A percentile compares a stretch with the other conserved stretches of the same genome.
Evolutionary conservation across 2,113 vertebrate genomes (phyloP).

Genomic region (Lophura nycthemera): DNA sequence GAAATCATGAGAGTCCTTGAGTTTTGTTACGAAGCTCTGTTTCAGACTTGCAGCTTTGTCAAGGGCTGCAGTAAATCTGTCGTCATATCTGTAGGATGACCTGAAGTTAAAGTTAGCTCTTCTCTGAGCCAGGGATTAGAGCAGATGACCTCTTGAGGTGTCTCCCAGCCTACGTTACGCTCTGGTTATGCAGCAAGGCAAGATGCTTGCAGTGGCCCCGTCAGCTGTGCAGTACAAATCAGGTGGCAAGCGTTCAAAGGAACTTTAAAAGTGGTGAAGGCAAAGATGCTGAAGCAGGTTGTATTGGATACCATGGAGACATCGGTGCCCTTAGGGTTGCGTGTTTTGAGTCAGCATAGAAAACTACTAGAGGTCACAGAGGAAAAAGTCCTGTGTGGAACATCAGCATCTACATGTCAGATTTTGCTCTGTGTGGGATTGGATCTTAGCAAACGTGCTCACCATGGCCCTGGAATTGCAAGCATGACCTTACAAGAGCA

Average conservation of each 20-base stretch:
- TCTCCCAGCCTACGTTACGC: neutral
- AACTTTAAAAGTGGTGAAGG: neutral
- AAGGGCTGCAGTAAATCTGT: neutral
- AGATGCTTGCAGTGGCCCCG: neutral
- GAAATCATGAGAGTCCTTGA: neutral
- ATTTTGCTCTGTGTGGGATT: neutral
- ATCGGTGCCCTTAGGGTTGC: neutral
- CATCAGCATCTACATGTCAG: accelerated
- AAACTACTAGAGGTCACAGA: neutral
- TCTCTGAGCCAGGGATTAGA: conserved; percentile 35
- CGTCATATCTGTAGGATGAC: conserved; percentile 40
- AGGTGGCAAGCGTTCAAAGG: neutral
- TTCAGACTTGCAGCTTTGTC: neutral
- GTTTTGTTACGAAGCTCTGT: neutral
- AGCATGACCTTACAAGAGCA: neutral
- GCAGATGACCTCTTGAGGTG: conserved; percentile 36
- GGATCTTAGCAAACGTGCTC: neutral
- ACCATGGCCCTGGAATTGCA: neutral
- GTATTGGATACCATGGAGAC: neutral
- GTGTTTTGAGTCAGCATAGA: neutral
- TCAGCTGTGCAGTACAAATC: neutral
- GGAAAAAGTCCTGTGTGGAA: neutral
- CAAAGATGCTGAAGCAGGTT: neutral
- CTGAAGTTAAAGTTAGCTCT: conserved; percentile 55
- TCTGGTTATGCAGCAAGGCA: neutral